Evolutionary conservation across 1,140 invertebrate genomes (phyloP), one percentile per base, ranked within the genome.

Genomic region (Luehdorfia chinensis): DNA sequence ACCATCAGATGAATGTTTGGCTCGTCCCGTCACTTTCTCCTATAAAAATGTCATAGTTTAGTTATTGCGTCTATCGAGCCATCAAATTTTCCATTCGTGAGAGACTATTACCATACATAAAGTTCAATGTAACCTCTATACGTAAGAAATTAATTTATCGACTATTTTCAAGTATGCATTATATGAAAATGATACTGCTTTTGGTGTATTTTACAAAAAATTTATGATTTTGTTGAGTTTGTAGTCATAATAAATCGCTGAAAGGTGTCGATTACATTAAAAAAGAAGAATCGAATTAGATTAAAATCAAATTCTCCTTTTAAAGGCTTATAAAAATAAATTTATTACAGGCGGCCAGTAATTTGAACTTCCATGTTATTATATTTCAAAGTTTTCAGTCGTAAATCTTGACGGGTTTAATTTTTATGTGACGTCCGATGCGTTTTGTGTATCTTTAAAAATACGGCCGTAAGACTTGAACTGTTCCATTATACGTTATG

Each of bases 351-450:
- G 34, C 62, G 59, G 55, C 47, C 50, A 53, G 73, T 76, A 79
- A 79, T 67, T 68, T 70, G 66, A 78, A 67, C 64, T 62, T 56
- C 19, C 60, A 41, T 58, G 74, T 79, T 75, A 81, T 84, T 79
- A 75, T 78, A 77, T 81, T 84, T 79, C 77, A 75, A 79, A 77
- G 71, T 68, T 69, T 75, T 67, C 36, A 30, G 41, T 66, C 63
- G 57, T 84, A 84, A 84, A 84, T 81, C 75, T 66, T 50, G 21
- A 49, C 21, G 66, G 59, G 54, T 75, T 72, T 79, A 71, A 79
- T 77, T 84, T 80, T 80, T 79, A 75, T 75, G 64, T 68, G 70
- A 66, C 67, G 52, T 59, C 30, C 47, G 59, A 59, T 60, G 60
- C 44, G 49, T 62, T 74, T 64, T 63, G 62, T 62, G 45, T 71